phyloP scores from a whole-genome alignment of 2,113 vertebrate species.

The Notechis scutatus region DNA sequence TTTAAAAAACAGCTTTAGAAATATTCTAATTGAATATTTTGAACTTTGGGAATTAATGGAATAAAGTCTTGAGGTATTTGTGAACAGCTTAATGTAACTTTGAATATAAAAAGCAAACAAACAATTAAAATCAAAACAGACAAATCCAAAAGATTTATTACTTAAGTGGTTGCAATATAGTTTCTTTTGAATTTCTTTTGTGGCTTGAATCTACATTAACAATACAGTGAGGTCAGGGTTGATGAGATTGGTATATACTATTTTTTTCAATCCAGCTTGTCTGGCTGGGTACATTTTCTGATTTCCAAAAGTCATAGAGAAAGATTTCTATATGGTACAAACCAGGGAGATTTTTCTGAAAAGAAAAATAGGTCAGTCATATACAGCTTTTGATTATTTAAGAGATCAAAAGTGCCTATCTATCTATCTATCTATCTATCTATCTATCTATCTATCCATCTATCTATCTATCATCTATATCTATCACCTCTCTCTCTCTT shows the following conservation, averaged over 20 bases:
- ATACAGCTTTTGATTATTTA: not conserved
- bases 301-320: not conserved
- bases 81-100: not conserved
- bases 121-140: not conserved
- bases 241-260: not conserved
- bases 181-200: not conserved
- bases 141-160: not conserved
- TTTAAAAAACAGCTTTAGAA: not conserved
- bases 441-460: too few relatives aligned
- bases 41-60: not conserved
- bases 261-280: not conserved
- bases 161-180: not conserved
- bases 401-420: not conserved
- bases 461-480: too few relatives aligned
- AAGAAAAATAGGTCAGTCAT: not conserved
- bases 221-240: not conserved
- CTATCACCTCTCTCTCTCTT: too few relatives aligned
- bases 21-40: not conserved
- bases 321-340: not conserved
- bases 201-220: not conserved
- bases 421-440: too few relatives aligned
- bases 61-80: not conserved
- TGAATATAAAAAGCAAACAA: not conserved
- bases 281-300: not conserved
- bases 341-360: not conserved